These are phyloP conservation scores for Nibea coibor DNA, from an alignment of 2,113 vertebrate species.

Conservation along the genomic window DNA sequence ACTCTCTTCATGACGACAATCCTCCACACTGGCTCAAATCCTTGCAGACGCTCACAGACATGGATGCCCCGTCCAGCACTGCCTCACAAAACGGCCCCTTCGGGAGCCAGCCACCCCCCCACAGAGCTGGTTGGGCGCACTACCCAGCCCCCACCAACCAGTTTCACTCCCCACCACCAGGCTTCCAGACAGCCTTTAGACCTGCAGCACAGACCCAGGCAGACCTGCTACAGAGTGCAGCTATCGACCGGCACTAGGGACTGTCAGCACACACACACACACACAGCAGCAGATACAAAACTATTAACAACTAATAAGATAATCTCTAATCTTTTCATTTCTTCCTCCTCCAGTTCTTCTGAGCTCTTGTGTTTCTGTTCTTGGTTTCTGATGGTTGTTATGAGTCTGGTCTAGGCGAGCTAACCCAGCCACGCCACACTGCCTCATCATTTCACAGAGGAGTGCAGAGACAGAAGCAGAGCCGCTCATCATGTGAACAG, in stretches of 20 bases:
- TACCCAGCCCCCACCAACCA: constrained; percentile 3
- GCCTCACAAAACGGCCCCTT: constrained; percentile 2
- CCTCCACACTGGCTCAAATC: constrained; percentile 29
- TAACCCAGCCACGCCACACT: constrained; percentile 71
- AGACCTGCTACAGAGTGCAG: constrained; percentile 13
- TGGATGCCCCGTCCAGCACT: neutral
- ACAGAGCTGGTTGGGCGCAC: constrained; percentile 7
- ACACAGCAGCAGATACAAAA: constrained; percentile 6
- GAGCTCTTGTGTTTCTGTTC: constrained; percentile 1
- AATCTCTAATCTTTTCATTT: neutral
- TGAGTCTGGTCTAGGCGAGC: constrained; percentile 44
- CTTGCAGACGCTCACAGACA: constrained; percentile 20
- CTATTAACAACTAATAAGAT: constrained; percentile 17
- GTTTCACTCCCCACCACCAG: constrained; percentile 12
- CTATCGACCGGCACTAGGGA: constrained; percentile 1
- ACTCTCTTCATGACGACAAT: constrained; percentile 6
- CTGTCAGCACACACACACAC: neutral
- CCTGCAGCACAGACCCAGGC: constrained; percentile 10
- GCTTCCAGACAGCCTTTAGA: constrained; percentile 23
- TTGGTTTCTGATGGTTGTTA: constrained; percentile 22
- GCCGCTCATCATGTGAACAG: neutral
- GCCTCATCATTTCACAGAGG: neutral
- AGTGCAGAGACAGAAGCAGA: neutral
- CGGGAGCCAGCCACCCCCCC: neutral
- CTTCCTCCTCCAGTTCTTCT: neutral